These are phyloP conservation scores for Rhynchonycteris naso DNA, from an alignment of 2,797 vertebrate species.

Conservation along the genomic window DNA sequence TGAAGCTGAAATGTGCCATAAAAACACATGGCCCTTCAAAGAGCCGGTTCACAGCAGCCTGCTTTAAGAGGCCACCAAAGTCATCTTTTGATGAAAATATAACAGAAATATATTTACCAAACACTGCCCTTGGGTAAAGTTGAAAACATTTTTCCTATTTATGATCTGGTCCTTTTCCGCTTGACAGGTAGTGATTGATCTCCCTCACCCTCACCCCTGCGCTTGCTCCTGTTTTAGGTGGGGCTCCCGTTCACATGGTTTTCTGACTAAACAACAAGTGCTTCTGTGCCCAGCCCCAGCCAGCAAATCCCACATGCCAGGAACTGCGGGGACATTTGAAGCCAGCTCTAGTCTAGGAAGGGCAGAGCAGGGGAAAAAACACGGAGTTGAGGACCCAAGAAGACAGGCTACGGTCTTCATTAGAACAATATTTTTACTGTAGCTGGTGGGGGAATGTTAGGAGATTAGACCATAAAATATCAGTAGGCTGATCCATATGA, in stretches of 20 bases:
- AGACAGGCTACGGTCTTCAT: background rate
- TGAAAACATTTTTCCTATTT: conserved; percentile 72
- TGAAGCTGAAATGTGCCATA: conserved; percentile 49
- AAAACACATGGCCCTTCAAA: conserved; percentile 73
- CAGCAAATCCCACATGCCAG: background rate
- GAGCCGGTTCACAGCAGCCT: conserved; percentile 5
- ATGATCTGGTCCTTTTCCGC: conserved; percentile 74
- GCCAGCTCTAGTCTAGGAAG: background rate
- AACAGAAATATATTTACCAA: conserved; percentile 67
- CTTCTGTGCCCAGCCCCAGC: background rate
- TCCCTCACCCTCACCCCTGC: conserved; percentile 40
- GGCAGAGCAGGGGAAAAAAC: background rate
- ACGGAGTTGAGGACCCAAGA: background rate
- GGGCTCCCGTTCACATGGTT: conserved; percentile 67
- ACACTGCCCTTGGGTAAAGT: background rate
- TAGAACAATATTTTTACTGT: background rate
- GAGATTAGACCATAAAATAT: background rate
- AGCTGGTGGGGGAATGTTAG: background rate
- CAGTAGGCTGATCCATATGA: background rate
- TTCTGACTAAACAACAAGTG: conserved; percentile 69
- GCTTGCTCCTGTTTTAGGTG: conserved; percentile 73
- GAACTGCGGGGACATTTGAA: background rate
- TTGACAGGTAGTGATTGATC: conserved; percentile 63
- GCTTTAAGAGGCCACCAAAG: conserved; percentile 39
- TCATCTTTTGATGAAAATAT: conserved; percentile 63